Conservation (phyloP, 2,888 invertebrate genomes). For the Notodonta dromedarius region DNA sequence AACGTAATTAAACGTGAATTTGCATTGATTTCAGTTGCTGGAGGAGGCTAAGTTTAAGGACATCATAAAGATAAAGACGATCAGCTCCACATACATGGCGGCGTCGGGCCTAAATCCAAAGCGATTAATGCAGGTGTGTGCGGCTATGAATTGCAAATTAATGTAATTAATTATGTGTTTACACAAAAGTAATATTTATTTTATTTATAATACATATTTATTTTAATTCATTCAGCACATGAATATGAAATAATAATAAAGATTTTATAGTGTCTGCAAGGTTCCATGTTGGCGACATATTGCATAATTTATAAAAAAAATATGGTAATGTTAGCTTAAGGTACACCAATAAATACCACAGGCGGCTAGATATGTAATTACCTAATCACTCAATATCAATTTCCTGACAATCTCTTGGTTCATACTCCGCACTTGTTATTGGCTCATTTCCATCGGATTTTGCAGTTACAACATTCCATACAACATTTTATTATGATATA, state of each 20-base stretch:
- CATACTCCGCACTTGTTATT: background rate
- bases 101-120: conserved; percentile 95
- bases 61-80: conserved; percentile 97
- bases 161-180: background rate
- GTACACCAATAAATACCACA: no score
- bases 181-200: background rate
- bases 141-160: background rate
- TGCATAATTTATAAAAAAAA: background rate
- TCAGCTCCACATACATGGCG: conserved; percentile 97
- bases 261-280: background rate
- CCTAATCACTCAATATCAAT: background rate
- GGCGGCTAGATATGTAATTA: background rate
- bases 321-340: background rate
- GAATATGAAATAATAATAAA: conserved; percentile 1
- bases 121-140: conserved; percentile 71
- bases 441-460: background rate
- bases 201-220: no score
- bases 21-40: conserved; percentile 86
- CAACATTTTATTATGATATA: conserved; percentile 1
- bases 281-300: background rate
- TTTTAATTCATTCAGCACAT: background rate
- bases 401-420: background rate
- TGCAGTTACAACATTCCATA: background rate
- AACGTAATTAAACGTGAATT: conserved; percentile 1
- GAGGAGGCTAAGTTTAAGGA: conserved; percentile 94